Base-by-base conservation (phyloP, 2,797 vertebrate genomes). In the Potorous gilbertii region DNA sequence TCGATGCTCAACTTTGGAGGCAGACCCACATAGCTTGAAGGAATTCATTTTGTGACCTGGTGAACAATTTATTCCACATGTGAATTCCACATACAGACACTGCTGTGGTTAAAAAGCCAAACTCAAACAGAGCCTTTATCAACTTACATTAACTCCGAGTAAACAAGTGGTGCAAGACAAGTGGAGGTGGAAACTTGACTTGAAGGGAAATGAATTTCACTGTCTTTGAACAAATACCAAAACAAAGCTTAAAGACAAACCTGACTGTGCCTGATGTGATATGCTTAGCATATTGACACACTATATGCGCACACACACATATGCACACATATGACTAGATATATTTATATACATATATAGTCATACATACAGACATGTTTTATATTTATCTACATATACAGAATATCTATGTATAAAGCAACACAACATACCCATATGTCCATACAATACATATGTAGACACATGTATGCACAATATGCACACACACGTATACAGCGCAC, bases 31-130 rank as follows among this genome's bases (percentile, higher is more conserved):
- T 56, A 55, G 90, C 40, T 50, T 87, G 52, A 96, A 94, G 56
- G 93, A 96, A 96, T 91, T 95, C 90, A 94, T 10, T 74, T 93
- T 95, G 29, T 94, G 54, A 93, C 93, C 40, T 50, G 93, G 94
- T 90, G 34, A 94, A 90, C 21, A 74, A 34, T 12, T 91, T 95
- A 56, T 0, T 92, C n/a, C 13, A 81, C 46, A 94, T 94, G 90
- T 93, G 87, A 95, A 89, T 94, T 94, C 31, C 18, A 93, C 90
- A 52, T 11, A 52, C 87, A 91, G 55, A 91, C 87, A 90, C 66
- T 74, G 8, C 27, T 91, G 93, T 95, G 0, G 52, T 11, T 89
- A 27, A 14, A 91, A 92, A 81, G 93, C 3, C 14, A n/a, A 66
- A 66, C 13, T 13, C n/a, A 40, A 81, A 40, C 55, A 96, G 92